Percentiles rank a stretch among this genome's conserved stretches.
Conservation (phyloP, 2,113 vertebrate species). For the Oenanthe melanoleuca region DNA sequence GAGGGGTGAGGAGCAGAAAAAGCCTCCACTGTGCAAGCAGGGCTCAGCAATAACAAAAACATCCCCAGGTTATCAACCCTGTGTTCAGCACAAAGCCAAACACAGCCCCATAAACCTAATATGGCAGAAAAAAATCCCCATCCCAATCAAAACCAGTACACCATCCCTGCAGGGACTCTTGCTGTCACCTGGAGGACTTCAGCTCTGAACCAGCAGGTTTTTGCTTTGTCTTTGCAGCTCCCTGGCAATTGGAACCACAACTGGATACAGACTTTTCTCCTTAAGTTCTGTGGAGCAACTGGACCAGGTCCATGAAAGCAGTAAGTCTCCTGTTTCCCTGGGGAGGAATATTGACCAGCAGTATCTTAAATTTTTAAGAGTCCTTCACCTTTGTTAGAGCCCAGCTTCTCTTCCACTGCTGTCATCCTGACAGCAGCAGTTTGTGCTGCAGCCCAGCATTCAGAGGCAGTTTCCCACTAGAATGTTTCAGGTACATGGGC, state of each 20-base stretch:
- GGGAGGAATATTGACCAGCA: background rate
- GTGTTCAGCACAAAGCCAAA: background rate
- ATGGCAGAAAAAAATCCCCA: background rate
- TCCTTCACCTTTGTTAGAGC: no score
- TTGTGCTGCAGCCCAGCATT: background rate
- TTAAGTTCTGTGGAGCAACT: slow-evolving; percentile 90
- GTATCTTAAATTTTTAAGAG: background rate
- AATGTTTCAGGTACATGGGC: rapidly evolving
- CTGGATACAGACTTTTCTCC: slow-evolving; percentile 92
- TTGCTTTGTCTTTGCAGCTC: slow-evolving; percentile 77
- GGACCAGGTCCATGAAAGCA: slow-evolving; percentile 93
- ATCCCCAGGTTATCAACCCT: background rate
- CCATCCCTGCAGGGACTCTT: background rate
- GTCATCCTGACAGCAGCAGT: background rate
- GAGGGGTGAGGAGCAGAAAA: background rate
- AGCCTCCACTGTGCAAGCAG: background rate
- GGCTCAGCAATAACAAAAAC: background rate
- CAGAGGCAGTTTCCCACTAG: background rate
- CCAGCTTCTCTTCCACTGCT: background rate
- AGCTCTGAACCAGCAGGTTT: background rate
- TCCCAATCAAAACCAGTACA: background rate
- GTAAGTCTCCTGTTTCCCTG: slow-evolving; percentile 75
- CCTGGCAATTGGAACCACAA: slow-evolving; percentile 88
- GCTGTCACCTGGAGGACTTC: background rate
- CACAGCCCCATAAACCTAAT: background rate